Percentiles rank a stretch among this genome's conserved stretches.
Evolutionary conservation across 2,113 vertebrate genomes (phyloP).

Genomic region (Gobio gobio): DNA sequence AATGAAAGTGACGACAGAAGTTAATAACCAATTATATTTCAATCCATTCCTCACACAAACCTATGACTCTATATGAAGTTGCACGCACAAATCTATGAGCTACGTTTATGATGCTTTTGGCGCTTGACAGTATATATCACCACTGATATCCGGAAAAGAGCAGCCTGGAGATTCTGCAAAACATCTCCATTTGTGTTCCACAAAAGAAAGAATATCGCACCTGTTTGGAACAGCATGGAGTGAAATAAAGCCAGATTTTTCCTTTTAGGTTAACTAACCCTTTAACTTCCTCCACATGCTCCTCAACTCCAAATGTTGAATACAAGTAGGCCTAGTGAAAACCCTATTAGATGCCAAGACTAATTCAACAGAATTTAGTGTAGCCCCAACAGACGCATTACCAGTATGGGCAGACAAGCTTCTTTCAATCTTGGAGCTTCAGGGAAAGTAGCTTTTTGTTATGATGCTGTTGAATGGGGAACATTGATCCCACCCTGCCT

Average conservation of each 20-base stretch:
- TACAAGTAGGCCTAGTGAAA: not conserved
- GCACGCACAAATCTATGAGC: not conserved
- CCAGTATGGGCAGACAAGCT: not conserved
- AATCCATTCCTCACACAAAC: too few species aligned
- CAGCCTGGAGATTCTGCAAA: too few species aligned
- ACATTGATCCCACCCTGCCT: not conserved
- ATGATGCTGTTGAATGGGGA: not conserved
- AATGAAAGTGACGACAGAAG: too few species aligned
- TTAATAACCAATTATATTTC: too few species aligned
- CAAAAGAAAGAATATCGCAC: too few species aligned
- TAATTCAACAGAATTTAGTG: not conserved
- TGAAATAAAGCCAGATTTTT: not conserved
- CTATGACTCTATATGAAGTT: not conserved
- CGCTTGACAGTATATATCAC: not conserved
- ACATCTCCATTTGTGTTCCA: too few species aligned
- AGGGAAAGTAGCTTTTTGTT: not conserved
- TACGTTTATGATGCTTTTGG: not conserved
- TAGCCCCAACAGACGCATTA: not conserved
- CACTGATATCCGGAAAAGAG: too few species aligned
- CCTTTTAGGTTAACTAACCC: not conserved
- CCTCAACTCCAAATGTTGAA: not conserved
- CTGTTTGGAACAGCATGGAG: too few species aligned
- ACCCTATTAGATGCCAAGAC: not conserved
- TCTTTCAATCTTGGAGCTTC: not conserved
- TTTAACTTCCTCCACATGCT: not conserved